These are phyloP conservation scores for Drosophila willistoni DNA, from an alignment of 1,140 invertebrate species.

Conservation along the genomic window DNA sequence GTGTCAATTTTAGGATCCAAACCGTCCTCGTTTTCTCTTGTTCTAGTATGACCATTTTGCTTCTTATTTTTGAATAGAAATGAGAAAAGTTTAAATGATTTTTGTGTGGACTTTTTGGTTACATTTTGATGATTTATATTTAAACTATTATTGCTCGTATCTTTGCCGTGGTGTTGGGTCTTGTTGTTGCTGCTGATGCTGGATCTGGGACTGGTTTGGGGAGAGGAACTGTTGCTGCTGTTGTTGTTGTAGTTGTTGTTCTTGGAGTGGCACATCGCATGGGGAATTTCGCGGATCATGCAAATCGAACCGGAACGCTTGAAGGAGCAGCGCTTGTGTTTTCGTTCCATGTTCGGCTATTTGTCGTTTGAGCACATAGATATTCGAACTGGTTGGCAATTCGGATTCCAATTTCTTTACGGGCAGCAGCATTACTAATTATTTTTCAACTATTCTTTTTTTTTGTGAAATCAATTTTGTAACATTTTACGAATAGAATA, in stretches of 20 bases:
- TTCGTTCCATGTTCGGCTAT: constrained; percentile 55
- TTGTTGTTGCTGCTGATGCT: background rate
- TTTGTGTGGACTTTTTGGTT: background rate
- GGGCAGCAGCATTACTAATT: constrained; percentile 58
- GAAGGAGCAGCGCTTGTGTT: constrained; percentile 52
- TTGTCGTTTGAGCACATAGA: constrained; percentile 48
- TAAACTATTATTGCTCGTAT: background rate
- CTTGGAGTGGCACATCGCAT: constrained; percentile 10
- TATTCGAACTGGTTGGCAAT: constrained; percentile 14
- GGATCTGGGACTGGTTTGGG: background rate
- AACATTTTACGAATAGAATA: constrained; percentile 40
- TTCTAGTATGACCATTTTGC: background rate
- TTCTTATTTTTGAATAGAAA: constrained; percentile 9
- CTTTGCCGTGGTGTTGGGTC: background rate
- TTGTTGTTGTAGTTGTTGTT: background rate
- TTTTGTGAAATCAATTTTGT: constrained; percentile 44
- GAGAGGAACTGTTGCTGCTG: background rate
- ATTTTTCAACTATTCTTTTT: background rate
- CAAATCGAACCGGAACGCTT: constrained; percentile 51
- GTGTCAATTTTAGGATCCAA: background rate
- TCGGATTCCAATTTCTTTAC: constrained; percentile 20
- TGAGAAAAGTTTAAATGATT: background rate
- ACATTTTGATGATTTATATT: background rate
- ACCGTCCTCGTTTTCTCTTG: background rate
- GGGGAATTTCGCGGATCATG: constrained; percentile 11